These are phyloP conservation scores for Acrocephalus kingi DNA, from an alignment of 2,113 vertebrate species.

Conservation along the genomic window DNA sequence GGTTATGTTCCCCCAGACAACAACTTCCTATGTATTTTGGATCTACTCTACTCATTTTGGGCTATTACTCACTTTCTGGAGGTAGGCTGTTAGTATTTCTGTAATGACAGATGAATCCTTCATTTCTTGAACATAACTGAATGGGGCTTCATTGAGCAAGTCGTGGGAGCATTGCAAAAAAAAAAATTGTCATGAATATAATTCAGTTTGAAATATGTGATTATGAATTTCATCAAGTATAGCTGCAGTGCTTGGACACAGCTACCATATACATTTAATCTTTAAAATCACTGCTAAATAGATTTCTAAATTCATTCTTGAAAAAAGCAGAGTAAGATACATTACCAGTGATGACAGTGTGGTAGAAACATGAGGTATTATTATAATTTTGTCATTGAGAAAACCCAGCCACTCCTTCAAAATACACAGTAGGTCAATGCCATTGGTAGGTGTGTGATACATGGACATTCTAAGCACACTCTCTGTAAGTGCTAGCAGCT, in stretches of 20 bases:
- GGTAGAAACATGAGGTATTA: background rate
- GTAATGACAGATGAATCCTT: slow-evolving; percentile 28
- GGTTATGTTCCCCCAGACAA: slow-evolving; percentile 13
- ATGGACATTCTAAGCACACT: background rate
- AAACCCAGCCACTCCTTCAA: background rate
- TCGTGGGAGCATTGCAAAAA: slow-evolving; percentile 1
- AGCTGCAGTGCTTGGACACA: background rate
- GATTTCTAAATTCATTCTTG: background rate
- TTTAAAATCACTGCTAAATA: background rate
- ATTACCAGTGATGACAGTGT: background rate
- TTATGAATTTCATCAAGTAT: background rate
- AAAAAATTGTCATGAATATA: background rate
- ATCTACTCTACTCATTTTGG: background rate
- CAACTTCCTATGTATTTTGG: slow-evolving; percentile 9
- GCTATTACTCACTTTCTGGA: slow-evolving; percentile 18
- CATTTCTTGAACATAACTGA: slow-evolving; percentile 30
- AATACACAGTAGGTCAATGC: background rate
- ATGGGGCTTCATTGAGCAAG: background rate
- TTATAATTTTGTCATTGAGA: background rate
- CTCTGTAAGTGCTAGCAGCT: background rate
- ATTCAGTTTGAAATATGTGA: slow-evolving; percentile 15
- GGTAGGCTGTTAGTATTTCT: background rate
- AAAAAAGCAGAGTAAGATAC: background rate
- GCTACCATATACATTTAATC: background rate
- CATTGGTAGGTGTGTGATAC: background rate